Evolutionary conservation across 2,113 vertebrate genomes (phyloP).

Genomic region (Halichoerus grypus): DNA sequence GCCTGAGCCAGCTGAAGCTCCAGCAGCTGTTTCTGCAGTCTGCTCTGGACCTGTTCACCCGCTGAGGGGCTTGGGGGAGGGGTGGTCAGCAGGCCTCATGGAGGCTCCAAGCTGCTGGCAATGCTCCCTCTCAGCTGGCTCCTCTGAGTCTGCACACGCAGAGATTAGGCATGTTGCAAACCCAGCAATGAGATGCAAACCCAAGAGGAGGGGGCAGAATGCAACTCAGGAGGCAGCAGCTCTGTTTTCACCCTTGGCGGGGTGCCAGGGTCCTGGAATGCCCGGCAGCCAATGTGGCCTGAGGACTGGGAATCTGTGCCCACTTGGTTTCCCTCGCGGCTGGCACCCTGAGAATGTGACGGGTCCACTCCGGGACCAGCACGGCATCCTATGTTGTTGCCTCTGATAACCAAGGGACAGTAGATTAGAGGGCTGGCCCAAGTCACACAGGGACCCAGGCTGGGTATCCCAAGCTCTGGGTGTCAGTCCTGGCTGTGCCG

Average conservation of each 20-base stretch:
- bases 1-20: neutral
- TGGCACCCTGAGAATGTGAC: neutral
- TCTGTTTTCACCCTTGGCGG: conserved; percentile 58
- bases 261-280: conserved; percentile 62
- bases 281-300: conserved; percentile 2
- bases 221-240: conserved; percentile 40
- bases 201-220: conserved; percentile 46
- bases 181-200: conserved; percentile 73
- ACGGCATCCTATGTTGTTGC: neutral
- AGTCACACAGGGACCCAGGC: neutral
- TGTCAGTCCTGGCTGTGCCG: neutral
- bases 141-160: conserved; percentile 77
- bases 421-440: neutral
- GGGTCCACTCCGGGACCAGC: neutral
- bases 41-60: neutral
- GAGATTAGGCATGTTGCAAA: conserved; percentile 77
- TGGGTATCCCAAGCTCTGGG: neutral
- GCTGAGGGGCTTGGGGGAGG: neutral
- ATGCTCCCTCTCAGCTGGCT: conserved; percentile 72
- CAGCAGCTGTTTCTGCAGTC: neutral
- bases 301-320: neutral
- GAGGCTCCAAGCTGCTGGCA: conserved; percentile 63
- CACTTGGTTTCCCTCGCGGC: conserved; percentile 11
- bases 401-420: neutral
- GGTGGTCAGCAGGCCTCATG: neutral